Base-by-base conservation (phyloP, 2,113 vertebrate genomes). In the Thryonomys swinderianus region DNA sequence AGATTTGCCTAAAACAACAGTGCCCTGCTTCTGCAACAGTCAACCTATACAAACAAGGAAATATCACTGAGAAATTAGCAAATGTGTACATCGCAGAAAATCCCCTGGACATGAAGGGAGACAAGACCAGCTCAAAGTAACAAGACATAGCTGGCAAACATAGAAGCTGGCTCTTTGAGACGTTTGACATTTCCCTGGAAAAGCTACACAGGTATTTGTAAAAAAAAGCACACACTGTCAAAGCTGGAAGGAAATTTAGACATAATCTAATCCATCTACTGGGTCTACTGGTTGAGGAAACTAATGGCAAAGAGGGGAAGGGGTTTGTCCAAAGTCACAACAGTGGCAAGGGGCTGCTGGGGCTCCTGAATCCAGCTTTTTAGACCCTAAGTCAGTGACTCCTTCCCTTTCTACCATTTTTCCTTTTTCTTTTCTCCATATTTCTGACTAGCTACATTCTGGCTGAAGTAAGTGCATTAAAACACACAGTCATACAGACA, bases 1-100 rank as follows among this genome's bases (percentile, higher is more conserved):
- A 1, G 96, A 97, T 98, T 98, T 99, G 97, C 98, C 97, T 98
- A 98, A 98, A 98, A 97, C 97, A 98, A 98, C 97, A 98, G 95
- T 57, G 95, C 83, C 97, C 88, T 95, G 95, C 97, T 97, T 97
- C 98, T 98, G 95, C 97, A 98, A 34, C 88, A 97, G 95, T 51
- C 97, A 96, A 96, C 97, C 96, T 97, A 96, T 79, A 98, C 97
- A 98, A 98, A 98, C 97, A 98, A 98, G 98, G 98, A 98, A 98
- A 97, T 78, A 0, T 57, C 59, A 51, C 90, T 53, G 91, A 97
- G 95, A 97, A 96, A 97, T 96, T 59, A 97, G 96, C 96, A 97
- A 97, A 95, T 78, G 62, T 57, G 55, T 91, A 79, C 87, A 91
- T 92, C 74, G 40, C 17, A 92, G 96, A 95, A 97, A 97, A 96